Percentiles rank a stretch among this genome's conserved stretches.
These are phyloP conservation scores for Oxygymnocypris stewartii DNA, from an alignment of 2,113 vertebrate species.

Conservation along the genomic window DNA sequence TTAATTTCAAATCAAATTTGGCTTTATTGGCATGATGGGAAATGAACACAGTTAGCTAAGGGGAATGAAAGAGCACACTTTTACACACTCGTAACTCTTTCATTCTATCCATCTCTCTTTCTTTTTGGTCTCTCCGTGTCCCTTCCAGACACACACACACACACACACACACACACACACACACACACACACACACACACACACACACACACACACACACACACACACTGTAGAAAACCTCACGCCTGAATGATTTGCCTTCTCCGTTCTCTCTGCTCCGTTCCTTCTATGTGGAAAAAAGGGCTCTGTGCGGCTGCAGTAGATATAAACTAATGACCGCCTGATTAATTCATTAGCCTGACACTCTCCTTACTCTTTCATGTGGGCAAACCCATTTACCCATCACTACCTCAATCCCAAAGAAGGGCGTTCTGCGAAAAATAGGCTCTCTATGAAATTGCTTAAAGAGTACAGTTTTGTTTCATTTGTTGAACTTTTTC, in stretches of 20 bases:
- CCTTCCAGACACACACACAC: slow-evolving; percentile 44
- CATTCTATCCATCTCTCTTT: slow-evolving; percentile 15
- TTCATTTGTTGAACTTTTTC: background rate
- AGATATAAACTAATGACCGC: slow-evolving; percentile 71
- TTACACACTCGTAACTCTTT: slow-evolving; percentile 47
- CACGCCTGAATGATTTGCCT: slow-evolving; percentile 65
- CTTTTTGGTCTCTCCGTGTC: slow-evolving; percentile 35
- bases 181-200: slow-evolving; percentile 42
- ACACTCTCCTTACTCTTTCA: slow-evolving; percentile 66
- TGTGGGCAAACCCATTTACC: slow-evolving; percentile 48
- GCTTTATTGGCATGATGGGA: slow-evolving; percentile 51
- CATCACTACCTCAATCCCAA: slow-evolving; percentile 25
- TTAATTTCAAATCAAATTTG: slow-evolving; percentile 50
- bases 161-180: slow-evolving; percentile 36
- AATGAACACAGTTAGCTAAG: slow-evolving; percentile 23
- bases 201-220: slow-evolving; percentile 43
- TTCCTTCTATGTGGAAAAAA: slow-evolving; percentile 48
- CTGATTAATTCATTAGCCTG: slow-evolving; percentile 77
- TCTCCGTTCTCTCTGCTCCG: slow-evolving; percentile 47
- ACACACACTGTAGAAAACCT: slow-evolving; percentile 50
- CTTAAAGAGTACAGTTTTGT: background rate
- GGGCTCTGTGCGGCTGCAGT: slow-evolving; percentile 48
- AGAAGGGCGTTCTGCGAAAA: background rate
- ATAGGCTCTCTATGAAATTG: slow-evolving; percentile 13
- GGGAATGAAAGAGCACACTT: slow-evolving; percentile 32